Percentiles rank a stretch among this genome's conserved stretches.
Conservation (phyloP, 1,140 invertebrate genomes). For the Metopolophium dirhodum region DNA sequence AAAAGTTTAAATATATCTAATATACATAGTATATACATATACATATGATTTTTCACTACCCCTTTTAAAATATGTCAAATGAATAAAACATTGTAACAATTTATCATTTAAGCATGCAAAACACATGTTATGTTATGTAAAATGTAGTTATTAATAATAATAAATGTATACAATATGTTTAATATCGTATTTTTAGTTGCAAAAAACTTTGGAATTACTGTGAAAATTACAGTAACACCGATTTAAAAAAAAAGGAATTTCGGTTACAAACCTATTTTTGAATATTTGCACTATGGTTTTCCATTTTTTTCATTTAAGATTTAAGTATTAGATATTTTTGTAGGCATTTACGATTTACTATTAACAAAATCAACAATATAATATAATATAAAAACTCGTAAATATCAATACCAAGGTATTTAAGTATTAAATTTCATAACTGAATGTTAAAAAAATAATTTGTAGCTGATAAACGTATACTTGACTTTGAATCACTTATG, state of each 20-base stretch:
- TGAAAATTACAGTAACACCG: neutral
- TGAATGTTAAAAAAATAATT: neutral
- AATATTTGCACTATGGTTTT: neutral
- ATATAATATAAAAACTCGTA: neutral
- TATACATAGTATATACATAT: neutral
- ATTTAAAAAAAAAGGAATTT: neutral
- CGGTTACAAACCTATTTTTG: neutral
- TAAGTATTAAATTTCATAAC: neutral
- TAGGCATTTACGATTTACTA: neutral
- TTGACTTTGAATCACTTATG: too few relatives aligned
- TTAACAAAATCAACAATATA: neutral
- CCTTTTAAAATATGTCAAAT: slow-evolving; percentile 8
- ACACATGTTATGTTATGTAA: neutral
- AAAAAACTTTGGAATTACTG: neutral
- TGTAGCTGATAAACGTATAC: too few relatives aligned
- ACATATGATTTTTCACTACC: neutral
- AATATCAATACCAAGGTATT: neutral
- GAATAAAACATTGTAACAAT: neutral
- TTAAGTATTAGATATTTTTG: neutral
- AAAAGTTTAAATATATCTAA: neutral
- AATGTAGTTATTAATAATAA: neutral
- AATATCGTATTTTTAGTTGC: neutral
- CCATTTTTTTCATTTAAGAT: neutral
- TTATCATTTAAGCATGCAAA: neutral
- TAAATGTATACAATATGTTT: neutral